Evolutionary conservation across 1,140 invertebrate genomes (phyloP).

Genomic region (Rhyzopertha dominica): DNA sequence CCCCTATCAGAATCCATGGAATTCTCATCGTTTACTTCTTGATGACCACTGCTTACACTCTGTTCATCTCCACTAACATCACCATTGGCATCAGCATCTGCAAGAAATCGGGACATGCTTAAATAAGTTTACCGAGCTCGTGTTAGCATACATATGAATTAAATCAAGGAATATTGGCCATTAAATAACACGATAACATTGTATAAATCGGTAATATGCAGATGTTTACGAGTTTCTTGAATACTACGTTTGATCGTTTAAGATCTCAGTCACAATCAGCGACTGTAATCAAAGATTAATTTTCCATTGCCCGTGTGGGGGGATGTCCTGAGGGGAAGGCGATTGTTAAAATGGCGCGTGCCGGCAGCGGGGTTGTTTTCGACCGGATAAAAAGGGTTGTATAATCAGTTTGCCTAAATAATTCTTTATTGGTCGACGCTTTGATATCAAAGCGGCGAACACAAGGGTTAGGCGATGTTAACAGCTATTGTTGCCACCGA

Average conservation of each 20-base stretch:
- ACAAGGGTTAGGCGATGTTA: constrained; percentile 1
- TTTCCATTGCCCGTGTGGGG: no score
- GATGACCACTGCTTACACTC: constrained; percentile 48
- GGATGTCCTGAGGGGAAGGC: no score
- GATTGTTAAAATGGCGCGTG: constrained; percentile 15
- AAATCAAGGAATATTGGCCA: no score
- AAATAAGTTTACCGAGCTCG: no score
- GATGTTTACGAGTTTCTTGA: constrained; percentile 16
- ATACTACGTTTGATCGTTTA: constrained; percentile 15
- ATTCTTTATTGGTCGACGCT: no score
- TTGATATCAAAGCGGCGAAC: no score
- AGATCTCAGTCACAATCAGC: no score
- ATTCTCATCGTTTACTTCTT: constrained; percentile 49
- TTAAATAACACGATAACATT: constrained; percentile 20
- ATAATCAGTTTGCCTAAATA: constrained; percentile 11
- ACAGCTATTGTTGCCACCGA: constrained; percentile 8
- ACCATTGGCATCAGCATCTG: constrained; percentile 51
- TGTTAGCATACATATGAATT: no score
- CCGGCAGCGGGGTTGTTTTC: constrained; percentile 5
- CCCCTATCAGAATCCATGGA: constrained; percentile 53
- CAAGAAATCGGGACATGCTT: no score
- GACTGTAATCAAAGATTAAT: no score
- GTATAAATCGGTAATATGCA: no score
- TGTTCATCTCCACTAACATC: constrained; percentile 51
- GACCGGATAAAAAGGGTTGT: constrained; percentile 5